Evolutionary conservation across 2,797 vertebrate genomes (phyloP).

Genomic region (Chaenodraco wilsoni): DNA sequence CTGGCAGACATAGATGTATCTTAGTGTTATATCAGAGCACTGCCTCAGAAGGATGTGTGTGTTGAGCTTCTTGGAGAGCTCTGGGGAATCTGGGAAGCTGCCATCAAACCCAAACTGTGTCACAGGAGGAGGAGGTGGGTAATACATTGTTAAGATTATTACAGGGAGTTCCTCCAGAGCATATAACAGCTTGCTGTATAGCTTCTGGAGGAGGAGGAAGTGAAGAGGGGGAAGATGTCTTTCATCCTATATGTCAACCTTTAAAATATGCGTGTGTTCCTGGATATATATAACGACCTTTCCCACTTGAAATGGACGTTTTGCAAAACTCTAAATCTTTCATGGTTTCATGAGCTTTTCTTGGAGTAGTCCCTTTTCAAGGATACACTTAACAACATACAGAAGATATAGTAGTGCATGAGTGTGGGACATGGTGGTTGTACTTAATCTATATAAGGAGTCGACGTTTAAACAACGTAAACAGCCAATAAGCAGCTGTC

Average conservation of each 20-base stretch:
- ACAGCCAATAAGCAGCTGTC: too few relatives aligned
- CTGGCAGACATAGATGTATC: conserved; percentile 57
- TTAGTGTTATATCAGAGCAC: conserved; percentile 51
- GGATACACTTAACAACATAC: conserved; percentile 4
- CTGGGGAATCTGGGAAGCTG: conserved; percentile 59
- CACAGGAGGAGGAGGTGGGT: conserved; percentile 54
- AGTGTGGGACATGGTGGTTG: conserved; percentile 7
- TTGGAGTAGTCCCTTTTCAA: conserved; percentile 7
- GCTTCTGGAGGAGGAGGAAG: conserved; percentile 31
- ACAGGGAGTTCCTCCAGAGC: conserved; percentile 54
- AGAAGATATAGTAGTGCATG: neutral
- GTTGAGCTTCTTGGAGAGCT: conserved; percentile 59
- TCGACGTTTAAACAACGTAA: neutral
- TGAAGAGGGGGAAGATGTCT: conserved; percentile 11
- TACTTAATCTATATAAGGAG: neutral
- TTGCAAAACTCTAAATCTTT: conserved; percentile 57
- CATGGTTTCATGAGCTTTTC: conserved; percentile 54
- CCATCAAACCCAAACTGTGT: conserved; percentile 69
- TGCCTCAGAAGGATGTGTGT: conserved; percentile 29
- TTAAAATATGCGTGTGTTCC: conserved; percentile 12
- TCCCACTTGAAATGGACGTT: conserved; percentile 13
- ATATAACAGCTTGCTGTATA: conserved; percentile 12
- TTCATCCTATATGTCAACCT: conserved; percentile 19
- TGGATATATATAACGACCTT: conserved; percentile 12
- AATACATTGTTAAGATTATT: conserved; percentile 59